Conservation (phyloP, 1,140 invertebrate genomes). For the Pogonomyrmex barbatus region DNA sequence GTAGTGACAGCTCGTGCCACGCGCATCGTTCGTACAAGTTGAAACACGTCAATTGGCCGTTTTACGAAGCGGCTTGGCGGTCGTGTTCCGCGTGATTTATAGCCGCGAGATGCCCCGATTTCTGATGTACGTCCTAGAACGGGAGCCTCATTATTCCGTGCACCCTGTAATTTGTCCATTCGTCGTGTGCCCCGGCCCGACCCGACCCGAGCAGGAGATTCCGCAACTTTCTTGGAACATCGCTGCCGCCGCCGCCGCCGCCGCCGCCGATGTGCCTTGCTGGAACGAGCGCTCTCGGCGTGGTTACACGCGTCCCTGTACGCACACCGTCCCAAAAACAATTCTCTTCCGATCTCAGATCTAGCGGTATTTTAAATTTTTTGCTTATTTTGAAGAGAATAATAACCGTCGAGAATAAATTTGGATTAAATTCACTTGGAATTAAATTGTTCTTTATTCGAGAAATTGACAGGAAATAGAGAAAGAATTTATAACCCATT, state of each 20-base stretch:
- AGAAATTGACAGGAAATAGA: neutral
- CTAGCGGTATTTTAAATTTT: conserved; percentile 10
- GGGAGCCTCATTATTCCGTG: conserved; percentile 85
- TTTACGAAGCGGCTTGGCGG: conserved; percentile 73
- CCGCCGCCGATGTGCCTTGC: neutral
- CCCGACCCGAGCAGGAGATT: conserved; percentile 59
- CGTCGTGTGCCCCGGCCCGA: conserved; percentile 81
- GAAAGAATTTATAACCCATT: neutral
- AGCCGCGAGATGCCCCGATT: conserved; percentile 81
- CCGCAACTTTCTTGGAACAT: conserved; percentile 71
- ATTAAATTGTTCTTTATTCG: neutral
- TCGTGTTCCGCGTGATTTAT: conserved; percentile 82
- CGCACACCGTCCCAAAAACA: neutral
- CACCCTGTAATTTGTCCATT: conserved; percentile 85
- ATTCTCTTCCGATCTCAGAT: neutral
- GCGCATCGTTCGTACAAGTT: conserved; percentile 63
- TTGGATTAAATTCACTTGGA: neutral
- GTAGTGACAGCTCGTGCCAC: conserved; percentile 60
- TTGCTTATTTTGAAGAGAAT: conserved; percentile 1
- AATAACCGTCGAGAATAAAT: neutral
- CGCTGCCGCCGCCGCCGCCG: neutral
- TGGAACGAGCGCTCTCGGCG: conserved; percentile 23
- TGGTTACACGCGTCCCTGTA: neutral
- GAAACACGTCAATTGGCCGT: conserved; percentile 77
- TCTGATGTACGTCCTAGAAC: conserved; percentile 80